Percentiles rank a stretch among this genome's conserved stretches.
Evolutionary conservation across 2,113 vertebrate species (phyloP).

Genomic region (Camelus dromedarius): DNA sequence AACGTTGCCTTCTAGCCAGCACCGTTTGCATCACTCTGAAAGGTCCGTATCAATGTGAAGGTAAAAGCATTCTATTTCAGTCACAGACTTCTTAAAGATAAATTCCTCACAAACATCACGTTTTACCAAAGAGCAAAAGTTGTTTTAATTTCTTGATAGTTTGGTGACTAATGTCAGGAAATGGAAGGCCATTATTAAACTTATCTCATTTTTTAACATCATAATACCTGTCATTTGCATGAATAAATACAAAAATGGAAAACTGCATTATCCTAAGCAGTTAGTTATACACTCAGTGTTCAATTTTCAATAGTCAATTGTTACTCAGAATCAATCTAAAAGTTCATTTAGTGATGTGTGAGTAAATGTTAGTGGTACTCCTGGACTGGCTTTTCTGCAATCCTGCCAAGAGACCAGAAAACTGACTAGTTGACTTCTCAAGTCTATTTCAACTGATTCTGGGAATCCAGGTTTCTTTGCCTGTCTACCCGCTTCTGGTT

Average conservation of each 20-base stretch:
- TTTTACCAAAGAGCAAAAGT: constrained; percentile 41
- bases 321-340: constrained; percentile 49
- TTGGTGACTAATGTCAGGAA: background rate
- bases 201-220: constrained; percentile 46
- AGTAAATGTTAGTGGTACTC: constrained; percentile 6
- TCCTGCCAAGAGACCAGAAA: constrained; percentile 34
- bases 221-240: constrained; percentile 35
- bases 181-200: constrained; percentile 29
- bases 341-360: constrained; percentile 20
- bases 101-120: background rate
- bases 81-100: constrained; percentile 55
- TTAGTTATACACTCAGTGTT: background rate
- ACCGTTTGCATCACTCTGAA: constrained; percentile 19
- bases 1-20: background rate
- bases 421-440: constrained; percentile 41
- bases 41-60: constrained; percentile 23
- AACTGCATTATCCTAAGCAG: background rate
- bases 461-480: constrained; percentile 53
- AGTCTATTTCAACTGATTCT: constrained; percentile 52
- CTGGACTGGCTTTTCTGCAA: background rate
- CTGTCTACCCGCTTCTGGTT: constrained; percentile 61
- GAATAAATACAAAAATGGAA: constrained; percentile 43
- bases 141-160: constrained; percentile 52
- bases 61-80: constrained; percentile 48
- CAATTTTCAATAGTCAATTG: constrained; percentile 49